A percentile compares a stretch with the other conserved stretches of the same genome.
Evolutionary conservation across 2,888 invertebrate genomes (phyloP).

Genomic region (Anthophora plumipes): DNA sequence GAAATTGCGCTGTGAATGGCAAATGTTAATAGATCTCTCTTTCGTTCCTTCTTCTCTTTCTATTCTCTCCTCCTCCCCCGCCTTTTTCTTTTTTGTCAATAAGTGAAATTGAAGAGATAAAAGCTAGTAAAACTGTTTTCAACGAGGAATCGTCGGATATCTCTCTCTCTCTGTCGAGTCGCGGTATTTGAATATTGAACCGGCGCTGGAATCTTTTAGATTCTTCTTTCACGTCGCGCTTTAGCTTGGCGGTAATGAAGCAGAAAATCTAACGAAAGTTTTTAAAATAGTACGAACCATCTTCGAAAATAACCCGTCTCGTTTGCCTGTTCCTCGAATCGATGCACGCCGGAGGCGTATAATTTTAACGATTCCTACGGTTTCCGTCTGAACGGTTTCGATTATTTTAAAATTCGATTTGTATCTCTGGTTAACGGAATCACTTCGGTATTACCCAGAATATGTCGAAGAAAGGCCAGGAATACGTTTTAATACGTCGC

Average conservation of each 20-base stretch:
- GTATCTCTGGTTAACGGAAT: neutral
- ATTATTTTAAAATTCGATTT: conserved; percentile 14
- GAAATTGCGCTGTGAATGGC: conserved; percentile 30
- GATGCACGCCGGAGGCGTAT: neutral
- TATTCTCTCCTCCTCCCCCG: neutral
- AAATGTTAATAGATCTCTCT: neutral
- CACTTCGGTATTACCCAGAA: neutral
- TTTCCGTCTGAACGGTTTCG: neutral
- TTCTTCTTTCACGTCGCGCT: neutral
- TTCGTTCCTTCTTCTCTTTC: neutral
- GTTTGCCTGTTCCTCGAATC: neutral
- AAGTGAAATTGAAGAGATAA: conserved; percentile 28
- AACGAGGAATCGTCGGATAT: conserved; percentile 8
- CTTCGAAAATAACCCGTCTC: neutral
- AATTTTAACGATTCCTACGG: neutral
- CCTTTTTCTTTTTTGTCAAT: neutral
- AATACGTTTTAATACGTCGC: neutral
- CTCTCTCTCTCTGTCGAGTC: conserved; percentile 30
- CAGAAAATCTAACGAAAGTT: neutral
- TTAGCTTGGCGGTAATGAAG: neutral
- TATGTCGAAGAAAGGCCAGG: neutral
- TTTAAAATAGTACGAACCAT: neutral
- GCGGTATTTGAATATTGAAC: conserved; percentile 29
- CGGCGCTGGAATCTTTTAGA: neutral
- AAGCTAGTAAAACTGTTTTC: conserved; percentile 29